phyloP scores from a whole-genome alignment of 2,113 vertebrate genomes.

The Naja naja region DNA sequence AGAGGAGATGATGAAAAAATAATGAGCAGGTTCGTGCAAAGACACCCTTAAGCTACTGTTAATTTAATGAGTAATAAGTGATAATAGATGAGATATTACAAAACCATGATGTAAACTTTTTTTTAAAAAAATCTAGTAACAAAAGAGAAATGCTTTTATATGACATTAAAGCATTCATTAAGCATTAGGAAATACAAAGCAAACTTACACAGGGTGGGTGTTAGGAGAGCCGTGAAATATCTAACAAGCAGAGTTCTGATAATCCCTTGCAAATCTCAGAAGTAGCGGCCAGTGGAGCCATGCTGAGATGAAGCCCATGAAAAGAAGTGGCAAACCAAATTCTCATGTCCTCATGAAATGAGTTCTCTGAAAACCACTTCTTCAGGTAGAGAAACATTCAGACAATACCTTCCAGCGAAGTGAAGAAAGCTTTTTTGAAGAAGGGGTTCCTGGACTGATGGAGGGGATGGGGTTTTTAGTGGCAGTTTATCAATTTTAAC shows the following conservation, averaged over 20 bases:
- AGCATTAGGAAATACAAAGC: constrained; percentile 4
- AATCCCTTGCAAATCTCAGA: constrained; percentile 30
- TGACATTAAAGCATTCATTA: constrained; percentile 1
- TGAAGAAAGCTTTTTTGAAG: constrained; percentile 43
- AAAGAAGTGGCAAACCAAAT: constrained; percentile 7
- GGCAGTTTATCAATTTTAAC: no score
- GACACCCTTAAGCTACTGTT: not conserved
- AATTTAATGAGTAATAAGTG: not conserved
- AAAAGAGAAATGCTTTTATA: not conserved
- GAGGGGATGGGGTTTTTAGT: no score
- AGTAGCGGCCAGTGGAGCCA: constrained; percentile 12
- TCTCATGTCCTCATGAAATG: constrained; percentile 18
- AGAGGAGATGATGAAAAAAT: not conserved
- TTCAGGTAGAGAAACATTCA: constrained; percentile 14
- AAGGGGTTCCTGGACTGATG: constrained; percentile 32
- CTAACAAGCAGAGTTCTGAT: constrained; percentile 32
- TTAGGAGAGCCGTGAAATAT: not conserved
- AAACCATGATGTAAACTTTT: not conserved
- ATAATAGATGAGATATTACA: not conserved
- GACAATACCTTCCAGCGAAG: constrained; percentile 30
- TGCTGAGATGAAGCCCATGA: constrained; percentile 14
- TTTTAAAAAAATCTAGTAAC: not conserved
- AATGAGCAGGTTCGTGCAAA: not conserved
- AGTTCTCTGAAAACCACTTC: constrained; percentile 33
- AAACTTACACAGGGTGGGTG: not conserved